phyloP scores from a whole-genome alignment of 2,888 invertebrate species.

The Mimumesa dahlbomi region DNA sequence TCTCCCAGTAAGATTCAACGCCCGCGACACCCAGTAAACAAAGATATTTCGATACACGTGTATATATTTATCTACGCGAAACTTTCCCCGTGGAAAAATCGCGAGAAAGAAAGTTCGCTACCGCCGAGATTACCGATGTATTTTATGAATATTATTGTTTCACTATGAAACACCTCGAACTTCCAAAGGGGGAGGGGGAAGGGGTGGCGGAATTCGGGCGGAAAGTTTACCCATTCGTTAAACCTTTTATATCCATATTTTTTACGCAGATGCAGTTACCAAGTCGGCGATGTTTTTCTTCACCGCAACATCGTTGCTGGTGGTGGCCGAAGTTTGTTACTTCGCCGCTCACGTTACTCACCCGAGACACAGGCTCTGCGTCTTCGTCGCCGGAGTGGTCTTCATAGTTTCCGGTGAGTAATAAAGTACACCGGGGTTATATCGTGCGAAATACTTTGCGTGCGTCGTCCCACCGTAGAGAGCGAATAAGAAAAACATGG shows the following conservation, averaged over 20 bases:
- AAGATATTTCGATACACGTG: too few species aligned
- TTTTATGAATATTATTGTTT: background rate
- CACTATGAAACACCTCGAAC: background rate
- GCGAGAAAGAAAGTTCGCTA: too few species aligned
- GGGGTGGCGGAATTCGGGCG: background rate
- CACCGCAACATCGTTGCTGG: slow-evolving; percentile 88
- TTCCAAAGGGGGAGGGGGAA: background rate
- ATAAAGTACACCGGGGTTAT: slow-evolving; percentile 29
- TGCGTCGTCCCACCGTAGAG: background rate
- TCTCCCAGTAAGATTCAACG: too few species aligned
- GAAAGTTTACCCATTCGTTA: slow-evolving; percentile 40
- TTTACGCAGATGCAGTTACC: slow-evolving; percentile 90
- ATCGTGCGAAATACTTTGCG: slow-evolving; percentile 8
- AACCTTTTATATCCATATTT: slow-evolving; percentile 33
- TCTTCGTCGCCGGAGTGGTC: slow-evolving; percentile 92
- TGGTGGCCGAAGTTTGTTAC: slow-evolving; percentile 90
- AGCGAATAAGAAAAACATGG: too few species aligned
- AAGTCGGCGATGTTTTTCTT: slow-evolving; percentile 92
- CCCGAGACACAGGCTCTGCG: slow-evolving; percentile 87
- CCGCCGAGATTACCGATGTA: background rate
- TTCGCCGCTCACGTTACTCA: slow-evolving; percentile 90
- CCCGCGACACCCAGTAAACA: too few species aligned
- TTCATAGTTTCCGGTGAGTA: slow-evolving; percentile 93
- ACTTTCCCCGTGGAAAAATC: too few species aligned
- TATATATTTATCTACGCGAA: too few species aligned